Evolutionary conservation across 2,888 invertebrate species (phyloP).

Genomic region (Timema cristinae): DNA sequence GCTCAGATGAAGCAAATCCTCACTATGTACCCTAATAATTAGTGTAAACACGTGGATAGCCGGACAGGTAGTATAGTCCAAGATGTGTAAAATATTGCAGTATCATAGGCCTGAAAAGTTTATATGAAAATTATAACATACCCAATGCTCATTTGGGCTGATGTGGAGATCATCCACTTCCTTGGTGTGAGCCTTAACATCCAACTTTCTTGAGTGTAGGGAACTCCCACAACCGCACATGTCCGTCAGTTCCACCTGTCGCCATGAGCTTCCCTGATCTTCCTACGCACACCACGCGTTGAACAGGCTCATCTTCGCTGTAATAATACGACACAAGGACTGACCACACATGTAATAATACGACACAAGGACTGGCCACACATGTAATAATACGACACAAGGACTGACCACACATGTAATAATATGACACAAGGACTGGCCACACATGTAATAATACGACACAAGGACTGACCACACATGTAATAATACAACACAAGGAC

Average conservation of each 20-base stretch:
- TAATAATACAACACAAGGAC: no score
- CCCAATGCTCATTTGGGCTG: conserved; percentile 65
- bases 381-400: no score
- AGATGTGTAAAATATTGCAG: no score
- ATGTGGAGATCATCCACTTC: conserved; percentile 95
- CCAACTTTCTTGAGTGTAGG: conserved; percentile 69
- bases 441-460: no score
- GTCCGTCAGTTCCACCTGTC: conserved; percentile 89
- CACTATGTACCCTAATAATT: no score
- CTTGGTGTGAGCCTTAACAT: conserved; percentile 74
- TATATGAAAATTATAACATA: conserved; percentile 27
- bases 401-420: no score
- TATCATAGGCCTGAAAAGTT: conserved; percentile 12
- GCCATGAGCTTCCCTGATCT: conserved; percentile 75
- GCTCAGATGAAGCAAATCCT: no score
- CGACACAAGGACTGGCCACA: no score
- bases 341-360: no score
- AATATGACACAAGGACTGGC: no score
- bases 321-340: conserved; percentile 32
- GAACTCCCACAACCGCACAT: conserved; percentile 83
- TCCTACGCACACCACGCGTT: conserved; percentile 79
- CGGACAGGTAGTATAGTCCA: background rate
- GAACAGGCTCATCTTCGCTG: conserved; percentile 69
- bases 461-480: no score
- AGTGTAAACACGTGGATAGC: background rate